phyloP scores from a whole-genome alignment of 2,888 invertebrate species.

The Stenichneumon culpator region DNA sequence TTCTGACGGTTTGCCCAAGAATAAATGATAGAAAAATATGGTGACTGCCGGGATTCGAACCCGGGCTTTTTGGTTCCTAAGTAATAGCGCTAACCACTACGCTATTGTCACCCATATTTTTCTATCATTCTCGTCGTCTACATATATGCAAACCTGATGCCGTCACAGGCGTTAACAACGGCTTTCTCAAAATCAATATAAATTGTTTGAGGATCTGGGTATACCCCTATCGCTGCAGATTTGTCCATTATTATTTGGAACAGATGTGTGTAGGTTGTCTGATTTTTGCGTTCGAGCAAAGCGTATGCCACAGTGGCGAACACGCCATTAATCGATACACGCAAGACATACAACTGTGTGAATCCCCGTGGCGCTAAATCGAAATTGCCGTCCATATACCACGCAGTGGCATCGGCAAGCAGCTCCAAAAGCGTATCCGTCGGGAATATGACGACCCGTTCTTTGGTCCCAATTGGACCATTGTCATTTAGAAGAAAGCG shows the following conservation, averaged over 20 bases:
- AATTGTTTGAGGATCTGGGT: constrained; percentile 10
- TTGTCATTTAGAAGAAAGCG: constrained; percentile 25
- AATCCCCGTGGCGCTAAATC: constrained; percentile 27
- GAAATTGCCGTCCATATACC: constrained; percentile 47
- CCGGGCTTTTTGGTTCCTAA: no score
- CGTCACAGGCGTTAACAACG: not conserved
- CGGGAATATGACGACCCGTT: constrained; percentile 28
- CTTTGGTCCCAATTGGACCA: not conserved
- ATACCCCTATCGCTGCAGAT: not conserved
- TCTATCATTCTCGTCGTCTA: no score
- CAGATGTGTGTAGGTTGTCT: not conserved
- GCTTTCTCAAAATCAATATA: constrained; percentile 42
- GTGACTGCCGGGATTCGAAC: no score
- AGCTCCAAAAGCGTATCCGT: constrained; percentile 33
- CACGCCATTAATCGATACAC: not conserved
- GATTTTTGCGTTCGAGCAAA: constrained; percentile 13
- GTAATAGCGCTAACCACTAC: no score
- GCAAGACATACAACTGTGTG: constrained; percentile 23
- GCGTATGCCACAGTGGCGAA: constrained; percentile 30
- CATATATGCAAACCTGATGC: no score
- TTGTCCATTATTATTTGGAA: not conserved
- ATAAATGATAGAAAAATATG: no score
- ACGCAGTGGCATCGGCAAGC: constrained; percentile 12
- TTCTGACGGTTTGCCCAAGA: no score
- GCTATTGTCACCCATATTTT: no score